These are phyloP conservation scores for Sylvia atricapilla DNA, from an alignment of 2,113 vertebrate species.

Conservation along the genomic window DNA sequence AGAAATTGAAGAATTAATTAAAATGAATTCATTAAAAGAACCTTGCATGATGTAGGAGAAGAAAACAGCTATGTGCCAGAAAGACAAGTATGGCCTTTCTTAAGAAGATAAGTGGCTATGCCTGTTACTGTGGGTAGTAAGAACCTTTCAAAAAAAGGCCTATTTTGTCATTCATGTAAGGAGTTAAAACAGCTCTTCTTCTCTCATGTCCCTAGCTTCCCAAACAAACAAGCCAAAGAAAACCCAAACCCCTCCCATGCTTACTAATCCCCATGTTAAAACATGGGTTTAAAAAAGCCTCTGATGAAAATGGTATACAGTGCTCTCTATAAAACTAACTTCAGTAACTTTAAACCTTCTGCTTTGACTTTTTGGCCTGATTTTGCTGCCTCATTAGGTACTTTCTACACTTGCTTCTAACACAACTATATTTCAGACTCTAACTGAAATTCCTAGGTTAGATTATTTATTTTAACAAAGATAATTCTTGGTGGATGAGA, in stretches of 20 bases:
- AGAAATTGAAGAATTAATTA: background rate
- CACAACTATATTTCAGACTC: background rate
- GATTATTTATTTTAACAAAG: background rate
- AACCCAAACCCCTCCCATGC: accelerated
- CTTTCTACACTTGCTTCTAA: background rate
- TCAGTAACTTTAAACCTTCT: background rate
- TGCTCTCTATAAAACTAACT: background rate
- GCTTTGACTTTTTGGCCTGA: background rate
- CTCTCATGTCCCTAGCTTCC: background rate
- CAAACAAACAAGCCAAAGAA: background rate
- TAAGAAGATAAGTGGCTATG: background rate
- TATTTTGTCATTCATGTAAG: background rate
- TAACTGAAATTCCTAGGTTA: background rate
- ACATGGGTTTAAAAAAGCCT: background rate
- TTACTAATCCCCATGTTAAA: background rate
- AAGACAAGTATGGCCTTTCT: background rate
- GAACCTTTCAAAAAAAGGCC: background rate
- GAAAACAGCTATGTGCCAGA: background rate
- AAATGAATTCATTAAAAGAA: background rate
- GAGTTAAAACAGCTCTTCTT: background rate
- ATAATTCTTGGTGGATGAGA: background rate
- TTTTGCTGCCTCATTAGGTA: background rate
- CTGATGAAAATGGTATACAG: background rate
- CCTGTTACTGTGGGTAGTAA: background rate
- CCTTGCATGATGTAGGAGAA: background rate